Percentiles rank a stretch among this genome's conserved stretches.
phyloP scores from a whole-genome alignment of 2,888 invertebrate genomes.

The Magallana nippona region DNA sequence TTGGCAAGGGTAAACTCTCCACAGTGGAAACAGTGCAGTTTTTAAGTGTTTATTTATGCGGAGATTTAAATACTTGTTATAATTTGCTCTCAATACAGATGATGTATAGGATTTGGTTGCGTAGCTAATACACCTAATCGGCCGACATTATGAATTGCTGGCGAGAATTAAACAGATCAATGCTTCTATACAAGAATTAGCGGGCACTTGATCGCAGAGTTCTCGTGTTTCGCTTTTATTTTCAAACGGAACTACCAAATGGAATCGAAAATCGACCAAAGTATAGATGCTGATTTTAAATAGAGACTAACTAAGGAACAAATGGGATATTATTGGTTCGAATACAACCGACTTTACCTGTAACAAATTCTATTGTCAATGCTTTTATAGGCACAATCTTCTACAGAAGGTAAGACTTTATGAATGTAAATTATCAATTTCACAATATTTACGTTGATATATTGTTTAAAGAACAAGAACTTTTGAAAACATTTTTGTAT shows the following conservation, averaged over 20 bases:
- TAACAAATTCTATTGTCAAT: no score
- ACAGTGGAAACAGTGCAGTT: not conserved
- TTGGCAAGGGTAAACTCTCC: not conserved
- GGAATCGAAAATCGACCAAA: constrained; percentile 33
- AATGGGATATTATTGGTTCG: no score
- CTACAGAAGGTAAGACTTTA: no score
- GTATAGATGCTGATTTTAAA: not conserved
- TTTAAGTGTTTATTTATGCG: constrained; percentile 23
- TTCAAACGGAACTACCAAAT: constrained; percentile 13
- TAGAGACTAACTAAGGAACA: no score
- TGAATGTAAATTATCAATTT: no score
- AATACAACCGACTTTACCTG: no score
- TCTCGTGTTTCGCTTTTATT: constrained; percentile 18
- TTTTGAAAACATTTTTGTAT: no score
- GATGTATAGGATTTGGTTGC: constrained; percentile 29
- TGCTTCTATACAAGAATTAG: constrained; percentile 20
- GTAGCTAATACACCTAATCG: constrained; percentile 36
- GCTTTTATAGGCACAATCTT: no score
- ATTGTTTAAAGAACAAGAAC: no score
- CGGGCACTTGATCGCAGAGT: not conserved
- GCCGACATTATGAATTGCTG: constrained; percentile 25
- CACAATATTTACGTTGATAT: no score
- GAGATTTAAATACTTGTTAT: constrained; percentile 29
- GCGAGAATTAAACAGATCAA: constrained; percentile 33
- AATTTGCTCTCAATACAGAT: constrained; percentile 32